These are phyloP conservation scores for Heterotilapia buettikoferi DNA, from an alignment of 2,113 vertebrate genomes.

Conservation along the genomic window DNA sequence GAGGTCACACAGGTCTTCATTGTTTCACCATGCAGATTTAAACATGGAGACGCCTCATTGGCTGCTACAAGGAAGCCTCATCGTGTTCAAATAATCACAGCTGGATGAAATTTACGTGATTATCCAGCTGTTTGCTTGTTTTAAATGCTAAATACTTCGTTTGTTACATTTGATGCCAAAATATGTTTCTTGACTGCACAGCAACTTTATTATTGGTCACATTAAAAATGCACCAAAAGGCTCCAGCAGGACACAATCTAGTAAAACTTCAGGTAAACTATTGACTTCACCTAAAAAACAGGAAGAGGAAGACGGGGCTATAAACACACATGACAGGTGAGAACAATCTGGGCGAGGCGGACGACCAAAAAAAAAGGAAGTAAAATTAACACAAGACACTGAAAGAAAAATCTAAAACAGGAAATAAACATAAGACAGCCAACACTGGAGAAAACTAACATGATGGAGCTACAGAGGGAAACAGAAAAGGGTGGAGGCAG, in stretches of 20 bases:
- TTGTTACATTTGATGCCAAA: background rate
- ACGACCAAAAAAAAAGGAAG: background rate
- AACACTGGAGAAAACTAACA: background rate
- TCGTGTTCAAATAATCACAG: background rate
- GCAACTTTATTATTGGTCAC: background rate
- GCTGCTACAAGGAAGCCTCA: accelerated
- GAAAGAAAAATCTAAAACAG: background rate
- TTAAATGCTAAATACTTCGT: background rate
- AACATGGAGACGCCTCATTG: background rate
- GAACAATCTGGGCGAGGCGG: background rate
- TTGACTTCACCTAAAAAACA: background rate
- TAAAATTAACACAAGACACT: background rate
- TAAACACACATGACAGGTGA: background rate
- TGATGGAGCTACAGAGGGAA: background rate
- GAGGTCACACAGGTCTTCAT: background rate
- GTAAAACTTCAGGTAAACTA: background rate
- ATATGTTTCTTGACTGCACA: background rate
- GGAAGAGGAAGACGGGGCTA: background rate
- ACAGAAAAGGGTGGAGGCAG: background rate
- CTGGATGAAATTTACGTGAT: background rate
- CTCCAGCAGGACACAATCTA: background rate
- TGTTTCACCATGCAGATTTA: background rate
- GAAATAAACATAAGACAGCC: background rate
- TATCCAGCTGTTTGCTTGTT: background rate
- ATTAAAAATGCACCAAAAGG: background rate